Conservation (phyloP, 1,140 invertebrate genomes). For the Aphelenchoides avenae region DNA sequence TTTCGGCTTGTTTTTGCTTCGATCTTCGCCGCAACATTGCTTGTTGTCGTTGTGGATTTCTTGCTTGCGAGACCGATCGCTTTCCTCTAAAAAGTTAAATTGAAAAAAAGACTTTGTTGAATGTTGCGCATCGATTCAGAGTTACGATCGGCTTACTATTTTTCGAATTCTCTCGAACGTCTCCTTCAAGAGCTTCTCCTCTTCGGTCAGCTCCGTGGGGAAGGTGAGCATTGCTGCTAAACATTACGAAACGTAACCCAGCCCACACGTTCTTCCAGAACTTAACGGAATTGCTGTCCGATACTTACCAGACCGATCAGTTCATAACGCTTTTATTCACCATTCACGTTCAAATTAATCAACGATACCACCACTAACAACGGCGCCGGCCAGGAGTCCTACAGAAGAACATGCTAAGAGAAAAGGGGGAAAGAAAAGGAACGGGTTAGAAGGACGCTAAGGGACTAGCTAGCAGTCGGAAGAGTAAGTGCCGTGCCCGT, state of each 20-base stretch:
- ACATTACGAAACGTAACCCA: constrained; percentile 1
- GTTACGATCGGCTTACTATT: constrained; percentile 10
- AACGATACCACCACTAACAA: background rate
- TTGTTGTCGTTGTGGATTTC: background rate
- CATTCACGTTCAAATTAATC: constrained; percentile 7
- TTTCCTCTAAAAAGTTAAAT: constrained; percentile 3
- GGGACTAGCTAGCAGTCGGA: no score
- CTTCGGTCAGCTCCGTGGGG: constrained; percentile 21
- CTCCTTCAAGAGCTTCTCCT: constrained; percentile 35
- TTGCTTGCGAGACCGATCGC: constrained; percentile 1
- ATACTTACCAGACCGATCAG: constrained; percentile 2
- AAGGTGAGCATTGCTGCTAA: background rate
- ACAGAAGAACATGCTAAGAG: no score
- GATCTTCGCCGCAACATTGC: background rate
- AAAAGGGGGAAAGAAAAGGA: no score
- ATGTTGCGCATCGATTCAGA: background rate
- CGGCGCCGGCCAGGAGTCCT: background rate
- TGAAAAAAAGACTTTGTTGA: background rate
- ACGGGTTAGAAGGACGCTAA: no score
- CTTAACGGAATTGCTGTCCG: background rate
- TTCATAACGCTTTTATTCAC: constrained; percentile 8
- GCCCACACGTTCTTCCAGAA: constrained; percentile 5
- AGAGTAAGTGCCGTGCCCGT: no score
- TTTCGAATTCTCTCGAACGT: constrained; percentile 25
- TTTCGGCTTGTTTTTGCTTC: constrained; percentile 3